Evolutionary conservation across 2,113 vertebrate genomes (phyloP), one percentile per base, ranked within the genome.

Genomic region (Etia nguti): DNA sequence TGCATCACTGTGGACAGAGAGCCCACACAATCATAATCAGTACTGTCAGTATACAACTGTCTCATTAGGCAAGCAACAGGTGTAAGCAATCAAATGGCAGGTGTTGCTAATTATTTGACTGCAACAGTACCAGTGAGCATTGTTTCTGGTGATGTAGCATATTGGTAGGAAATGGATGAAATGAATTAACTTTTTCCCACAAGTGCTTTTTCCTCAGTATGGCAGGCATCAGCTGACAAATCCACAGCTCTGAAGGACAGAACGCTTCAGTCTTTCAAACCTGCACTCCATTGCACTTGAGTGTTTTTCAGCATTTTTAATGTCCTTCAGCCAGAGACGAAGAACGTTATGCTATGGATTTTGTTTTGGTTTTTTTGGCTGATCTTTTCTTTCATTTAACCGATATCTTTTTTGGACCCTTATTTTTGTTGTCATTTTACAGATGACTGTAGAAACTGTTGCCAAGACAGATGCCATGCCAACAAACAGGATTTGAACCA

Each of bases 61-160:
- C 79, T 88, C 85, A 73, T 89, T 86, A 90, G 79, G 54, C 52
- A n/a, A 54, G 82, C 82, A 85, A 93, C 93, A 93, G 90, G 89
- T 94, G 92, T 15, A 13, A 50, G 81, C 65, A 81, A 91, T 94
- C 89, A 92, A 48, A 82, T 34, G 55, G 62, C 93, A 94, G 91
- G 89, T 94, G 94, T 89, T 68, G 77, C 43, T 88, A 81, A 93
- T 94, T 93, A 92, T 41, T 75, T 68, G 86, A 84, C 52, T 65
- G 79, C 73, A 22, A 70, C 82, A 2, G 16, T 7, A 82, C 65
- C 83, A 11, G 16, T 15, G 24, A 86, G 88, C 80, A n/a, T 38
- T 16, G 81, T 82, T 87, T 80, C 80, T 73, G 73, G 68, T 18
- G 3, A 24, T 8, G 41, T 22, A 38, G 52, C 84, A 70, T 80